Base-by-base conservation (phyloP, 1,140 invertebrate genomes). In the Bacillus rossius region DNA sequence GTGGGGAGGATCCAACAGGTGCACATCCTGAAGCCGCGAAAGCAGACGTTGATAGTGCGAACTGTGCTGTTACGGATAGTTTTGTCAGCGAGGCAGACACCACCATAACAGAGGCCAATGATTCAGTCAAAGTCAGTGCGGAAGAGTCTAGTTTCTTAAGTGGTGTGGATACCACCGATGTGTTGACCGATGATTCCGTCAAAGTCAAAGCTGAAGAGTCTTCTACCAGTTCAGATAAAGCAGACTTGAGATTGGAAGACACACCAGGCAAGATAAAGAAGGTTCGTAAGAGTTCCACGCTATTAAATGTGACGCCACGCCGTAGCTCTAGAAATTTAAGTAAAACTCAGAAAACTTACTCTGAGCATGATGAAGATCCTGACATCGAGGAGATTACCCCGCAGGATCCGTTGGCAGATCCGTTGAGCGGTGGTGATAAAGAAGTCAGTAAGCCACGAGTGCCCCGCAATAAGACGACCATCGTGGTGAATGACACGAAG, bases 401-500 rank as follows among this genome's bases (percentile, higher is more conserved):
- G 7, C 81, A 85, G 57, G 84, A 86, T 76, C 86, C 86, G n/a
- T 64, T 88, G 8, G 75, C 75, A 17, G 77, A 78, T 55, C 49
- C 59, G 42, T 26, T 47, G 49, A 47, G 14, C 25, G 59, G 34
- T 57, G 66, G 71, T 8, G 75, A 77, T 16, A 74, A 74, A 62
- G 69, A 70, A 0, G 70, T 69, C 43, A 57, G 67, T 5, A 67
- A 80, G 69, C 70, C 76, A 64, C 72, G 67, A 25, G 56, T 73
- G 0, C 69, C 71, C 65, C 70, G 76, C 56, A 74, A 67, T 55
- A 80, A 80, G 65, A 78, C 73, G 19, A 82, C 86, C 1, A 87
- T 88, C 55, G 81, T 88, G 25, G 82, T 87, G 0, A 88, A 84
- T 65, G 84, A 88, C 65, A 86, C 86, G 1, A 88, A 88, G 71